Conservation (phyloP, 2,113 vertebrate genomes). For the Charadrius vociferus region DNA sequence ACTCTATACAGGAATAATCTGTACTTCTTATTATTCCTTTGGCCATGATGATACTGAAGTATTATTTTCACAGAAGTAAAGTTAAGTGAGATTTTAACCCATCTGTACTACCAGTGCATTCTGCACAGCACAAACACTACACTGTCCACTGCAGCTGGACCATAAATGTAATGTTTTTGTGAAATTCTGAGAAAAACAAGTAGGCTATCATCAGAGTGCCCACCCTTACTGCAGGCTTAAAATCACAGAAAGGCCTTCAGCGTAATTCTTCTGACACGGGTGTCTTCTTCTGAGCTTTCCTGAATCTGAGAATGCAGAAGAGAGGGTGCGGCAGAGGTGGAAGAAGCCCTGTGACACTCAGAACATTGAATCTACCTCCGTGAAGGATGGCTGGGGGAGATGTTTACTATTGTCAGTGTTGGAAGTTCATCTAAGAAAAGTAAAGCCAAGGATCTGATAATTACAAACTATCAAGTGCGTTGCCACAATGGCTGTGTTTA, state of each 20-base stretch:
- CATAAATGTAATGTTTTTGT: background rate
- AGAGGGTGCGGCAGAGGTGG: background rate
- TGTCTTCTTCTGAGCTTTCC: background rate
- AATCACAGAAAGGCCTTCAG: background rate
- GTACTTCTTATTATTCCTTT: background rate
- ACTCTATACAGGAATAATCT: background rate
- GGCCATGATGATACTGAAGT: background rate
- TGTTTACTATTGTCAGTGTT: constrained; percentile 7
- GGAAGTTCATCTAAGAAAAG: constrained; percentile 49
- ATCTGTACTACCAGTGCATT: background rate
- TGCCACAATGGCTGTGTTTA: background rate
- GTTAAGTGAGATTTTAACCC: background rate
- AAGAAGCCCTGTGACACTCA: background rate
- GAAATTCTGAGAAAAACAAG: background rate
- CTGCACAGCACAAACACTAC: background rate
- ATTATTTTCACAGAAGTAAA: background rate
- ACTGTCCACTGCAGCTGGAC: background rate
- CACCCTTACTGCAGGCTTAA: background rate
- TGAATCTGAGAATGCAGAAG: background rate
- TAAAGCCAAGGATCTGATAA: background rate
- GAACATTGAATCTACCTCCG: background rate
- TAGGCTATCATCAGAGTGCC: background rate
- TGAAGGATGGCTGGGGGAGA: background rate
- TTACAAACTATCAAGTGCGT: background rate
- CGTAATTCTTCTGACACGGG: background rate